Evolutionary conservation across 2,113 vertebrate genomes (phyloP), one percentile per base, ranked within the genome.

Genomic region (Perognathus longimembris): DNA sequence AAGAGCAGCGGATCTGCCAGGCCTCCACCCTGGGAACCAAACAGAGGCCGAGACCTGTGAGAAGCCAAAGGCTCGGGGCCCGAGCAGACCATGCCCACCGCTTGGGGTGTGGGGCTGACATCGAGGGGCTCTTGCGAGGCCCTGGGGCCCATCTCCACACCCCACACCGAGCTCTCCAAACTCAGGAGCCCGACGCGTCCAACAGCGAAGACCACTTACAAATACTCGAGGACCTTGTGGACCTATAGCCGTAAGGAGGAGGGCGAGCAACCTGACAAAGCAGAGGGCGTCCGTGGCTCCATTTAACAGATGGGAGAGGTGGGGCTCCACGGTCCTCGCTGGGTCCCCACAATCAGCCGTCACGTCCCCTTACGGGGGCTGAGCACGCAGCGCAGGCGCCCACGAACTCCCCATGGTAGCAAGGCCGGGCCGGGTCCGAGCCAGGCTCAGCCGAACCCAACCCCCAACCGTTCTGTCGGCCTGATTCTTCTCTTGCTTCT

Each of bases 41-140:
- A 18, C 0, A 30, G 79, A 32, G 14, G 12, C 38, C 42, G 54
- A 71, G 50, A 28, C 70, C 50, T 17, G 40, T 26, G 22, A 12
- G 17, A 24, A 18, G 2, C 14, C 18, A 38, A 69, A 50, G 50
- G 12, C 11, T 12, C 81, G 38, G 77, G 80, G 5, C n/a, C 20
- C 54, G 30, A 3, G 9, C 8, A 1, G 2, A 57, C 34, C 38
- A 69, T n/a, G 66, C 11, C 7, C 0, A 45, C 1, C 3, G 54
- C 38, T 42, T 64, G 59, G 30, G 32, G 9, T 45, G 45, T 12
- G 9, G 10, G 12, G 45, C 45, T n/a, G n/a, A 20, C 57, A 15
- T 18, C 24, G 40, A 17, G 24, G 21, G 28, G 61, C 30, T 6
- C n/a, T 21, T 22, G 28, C 20, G 21, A n/a, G 57, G 38, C 32